Evolutionary conservation across 2,797 vertebrate species (phyloP).

Genomic region (Pteronotus mesoamericanus): DNA sequence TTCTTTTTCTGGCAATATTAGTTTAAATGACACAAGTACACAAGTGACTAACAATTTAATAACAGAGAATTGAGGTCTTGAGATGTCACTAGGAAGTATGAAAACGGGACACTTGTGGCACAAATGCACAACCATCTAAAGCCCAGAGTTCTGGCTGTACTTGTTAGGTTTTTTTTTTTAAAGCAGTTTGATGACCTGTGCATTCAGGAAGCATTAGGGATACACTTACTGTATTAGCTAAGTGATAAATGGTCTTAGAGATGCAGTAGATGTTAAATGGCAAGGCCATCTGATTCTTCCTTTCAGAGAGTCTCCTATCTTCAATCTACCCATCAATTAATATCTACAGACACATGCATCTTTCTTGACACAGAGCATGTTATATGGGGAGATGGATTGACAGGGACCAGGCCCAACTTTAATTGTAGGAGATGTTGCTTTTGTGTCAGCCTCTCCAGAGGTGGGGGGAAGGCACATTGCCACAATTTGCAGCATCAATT

Average conservation of each 20-base stretch:
- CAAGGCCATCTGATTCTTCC: neutral
- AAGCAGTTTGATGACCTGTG: neutral
- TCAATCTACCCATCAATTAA: slow-evolving; percentile 15
- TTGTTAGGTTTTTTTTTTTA: neutral
- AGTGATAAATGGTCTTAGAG: slow-evolving; percentile 13
- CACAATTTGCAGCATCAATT: neutral
- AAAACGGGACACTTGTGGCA: neutral
- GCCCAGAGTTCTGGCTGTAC: neutral
- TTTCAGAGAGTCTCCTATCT: slow-evolving; percentile 35
- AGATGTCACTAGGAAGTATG: neutral
- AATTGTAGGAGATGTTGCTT: neutral
- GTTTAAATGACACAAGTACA: neutral
- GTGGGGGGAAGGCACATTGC: neutral
- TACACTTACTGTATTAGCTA: neutral
- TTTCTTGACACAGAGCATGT: neutral
- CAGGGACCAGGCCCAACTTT: neutral
- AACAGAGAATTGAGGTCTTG: neutral
- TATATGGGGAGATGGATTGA: neutral
- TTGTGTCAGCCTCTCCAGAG: neutral
- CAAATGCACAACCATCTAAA: neutral
- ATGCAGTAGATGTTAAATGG: neutral
- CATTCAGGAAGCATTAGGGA: neutral
- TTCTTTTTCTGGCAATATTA: neutral
- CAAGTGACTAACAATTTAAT: slow-evolving; percentile 17
- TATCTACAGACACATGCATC: neutral